Evolutionary conservation across 1,140 invertebrate species (phyloP).

Genomic region (Phymorhynchus buccinoides): DNA sequence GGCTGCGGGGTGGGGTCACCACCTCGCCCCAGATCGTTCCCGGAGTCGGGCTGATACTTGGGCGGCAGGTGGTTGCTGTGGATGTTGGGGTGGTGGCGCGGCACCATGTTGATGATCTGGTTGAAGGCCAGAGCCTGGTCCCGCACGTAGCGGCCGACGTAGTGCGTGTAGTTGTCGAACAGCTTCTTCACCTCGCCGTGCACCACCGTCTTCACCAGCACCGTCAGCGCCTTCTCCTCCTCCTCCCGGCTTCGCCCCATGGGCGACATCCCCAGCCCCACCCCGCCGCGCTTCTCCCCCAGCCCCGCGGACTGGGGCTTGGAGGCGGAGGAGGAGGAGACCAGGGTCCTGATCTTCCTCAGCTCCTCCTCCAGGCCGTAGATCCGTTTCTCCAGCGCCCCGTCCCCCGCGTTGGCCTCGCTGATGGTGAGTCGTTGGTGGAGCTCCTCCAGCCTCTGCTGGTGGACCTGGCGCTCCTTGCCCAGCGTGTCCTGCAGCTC

Average conservation of each 20-base stretch:
- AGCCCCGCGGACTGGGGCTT: background rate
- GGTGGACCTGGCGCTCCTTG: constrained; percentile 38
- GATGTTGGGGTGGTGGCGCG: background rate
- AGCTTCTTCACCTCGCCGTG: constrained; percentile 45
- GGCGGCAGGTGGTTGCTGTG: background rate
- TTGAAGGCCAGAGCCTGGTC: constrained; percentile 46
- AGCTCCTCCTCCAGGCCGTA: constrained; percentile 37
- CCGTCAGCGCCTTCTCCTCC: constrained; percentile 33
- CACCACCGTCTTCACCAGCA: constrained; percentile 47
- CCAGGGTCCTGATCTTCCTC: constrained; percentile 29
- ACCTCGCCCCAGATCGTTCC: constrained; percentile 19
- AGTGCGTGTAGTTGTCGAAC: constrained; percentile 44
- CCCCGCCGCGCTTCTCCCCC: background rate
- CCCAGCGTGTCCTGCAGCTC: constrained; percentile 45
- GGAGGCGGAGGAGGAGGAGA: constrained; percentile 25
- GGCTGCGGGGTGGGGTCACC: background rate
- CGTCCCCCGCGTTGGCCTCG: background rate
- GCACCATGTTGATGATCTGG: constrained; percentile 40
- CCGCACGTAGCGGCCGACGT: constrained; percentile 47
- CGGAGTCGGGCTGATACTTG: background rate
- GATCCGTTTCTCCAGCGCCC: constrained; percentile 40
- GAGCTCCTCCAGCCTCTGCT: constrained; percentile 24
- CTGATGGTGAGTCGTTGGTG: background rate
- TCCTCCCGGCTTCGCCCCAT: constrained; percentile 44
- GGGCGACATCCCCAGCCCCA: background rate